Conservation (phyloP, 2,888 invertebrate species). For the Doris montereyensis region DNA sequence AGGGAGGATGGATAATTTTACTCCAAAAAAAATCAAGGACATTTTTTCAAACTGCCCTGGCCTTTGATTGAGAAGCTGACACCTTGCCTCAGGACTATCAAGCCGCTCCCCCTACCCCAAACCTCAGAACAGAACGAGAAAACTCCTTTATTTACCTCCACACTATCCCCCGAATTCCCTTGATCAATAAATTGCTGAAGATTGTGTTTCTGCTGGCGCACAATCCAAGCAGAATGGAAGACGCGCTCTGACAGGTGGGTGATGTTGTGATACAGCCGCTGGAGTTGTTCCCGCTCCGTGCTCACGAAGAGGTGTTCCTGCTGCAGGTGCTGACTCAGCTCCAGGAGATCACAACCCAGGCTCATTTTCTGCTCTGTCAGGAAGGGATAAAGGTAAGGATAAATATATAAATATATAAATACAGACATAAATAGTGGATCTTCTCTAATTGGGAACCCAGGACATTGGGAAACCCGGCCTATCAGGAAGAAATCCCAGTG, state of each 20-base stretch:
- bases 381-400: no score
- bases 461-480: no score
- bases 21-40: no score
- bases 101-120: neutral
- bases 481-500: no score
- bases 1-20: no score
- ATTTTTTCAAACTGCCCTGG: no score
- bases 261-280: slow-evolving; percentile 71
- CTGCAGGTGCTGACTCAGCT: slow-evolving; percentile 81
- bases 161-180: slow-evolving; percentile 18
- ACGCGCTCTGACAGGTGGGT: slow-evolving; percentile 76
- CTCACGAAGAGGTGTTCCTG: slow-evolving; percentile 90
- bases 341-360: slow-evolving; percentile 74
- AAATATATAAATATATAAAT: no score
- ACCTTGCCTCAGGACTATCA: no score
- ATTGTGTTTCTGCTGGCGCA: slow-evolving; percentile 81
- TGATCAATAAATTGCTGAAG: slow-evolving; percentile 79
- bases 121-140: neutral
- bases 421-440: no score
- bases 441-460: no score
- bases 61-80: no score
- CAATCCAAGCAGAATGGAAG: slow-evolving; percentile 87
- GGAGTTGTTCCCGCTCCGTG: slow-evolving; percentile 84
- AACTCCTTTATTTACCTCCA: neutral
- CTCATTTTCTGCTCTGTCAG: no score